phyloP scores from a whole-genome alignment of 2,888 invertebrate species.

The Mesoligia furuncula region DNA sequence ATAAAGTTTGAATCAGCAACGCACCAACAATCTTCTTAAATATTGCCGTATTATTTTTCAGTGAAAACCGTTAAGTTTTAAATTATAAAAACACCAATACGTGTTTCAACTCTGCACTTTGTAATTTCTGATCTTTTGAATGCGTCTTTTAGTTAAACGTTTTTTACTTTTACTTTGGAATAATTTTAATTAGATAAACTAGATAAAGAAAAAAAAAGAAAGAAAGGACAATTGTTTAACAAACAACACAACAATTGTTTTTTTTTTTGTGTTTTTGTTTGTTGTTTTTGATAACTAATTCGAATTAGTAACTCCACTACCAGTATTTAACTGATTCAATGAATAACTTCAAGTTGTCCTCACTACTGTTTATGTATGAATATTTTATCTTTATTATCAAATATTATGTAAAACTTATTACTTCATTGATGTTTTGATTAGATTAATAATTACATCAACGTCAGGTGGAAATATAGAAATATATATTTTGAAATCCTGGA shows the following conservation, averaged over 20 bases:
- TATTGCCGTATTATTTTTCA: conserved; percentile 12
- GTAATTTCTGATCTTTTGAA: neutral
- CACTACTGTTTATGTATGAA: conserved; percentile 41
- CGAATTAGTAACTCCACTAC: neutral
- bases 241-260: no score
- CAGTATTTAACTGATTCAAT: neutral
- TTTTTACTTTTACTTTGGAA: neutral
- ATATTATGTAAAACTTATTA: conserved; percentile 33
- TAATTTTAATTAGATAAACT: neutral
- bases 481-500: no score
- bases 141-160: neutral
- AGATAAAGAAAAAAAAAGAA: no score
- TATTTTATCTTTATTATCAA: conserved; percentile 40
- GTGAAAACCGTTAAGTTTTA: neutral
- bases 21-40: conserved; percentile 10
- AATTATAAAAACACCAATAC: neutral
- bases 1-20: conserved; percentile 30
- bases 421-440: conserved; percentile 21
- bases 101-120: neutral
- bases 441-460: conserved; percentile 23
- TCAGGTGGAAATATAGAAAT: no score
- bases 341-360: neutral
- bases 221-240: no score
- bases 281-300: no score
- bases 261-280: no score